A percentile compares a stretch with the other conserved stretches of the same genome.
Conservation (phyloP, 2,797 vertebrate species). For the Gallinago stenura region DNA sequence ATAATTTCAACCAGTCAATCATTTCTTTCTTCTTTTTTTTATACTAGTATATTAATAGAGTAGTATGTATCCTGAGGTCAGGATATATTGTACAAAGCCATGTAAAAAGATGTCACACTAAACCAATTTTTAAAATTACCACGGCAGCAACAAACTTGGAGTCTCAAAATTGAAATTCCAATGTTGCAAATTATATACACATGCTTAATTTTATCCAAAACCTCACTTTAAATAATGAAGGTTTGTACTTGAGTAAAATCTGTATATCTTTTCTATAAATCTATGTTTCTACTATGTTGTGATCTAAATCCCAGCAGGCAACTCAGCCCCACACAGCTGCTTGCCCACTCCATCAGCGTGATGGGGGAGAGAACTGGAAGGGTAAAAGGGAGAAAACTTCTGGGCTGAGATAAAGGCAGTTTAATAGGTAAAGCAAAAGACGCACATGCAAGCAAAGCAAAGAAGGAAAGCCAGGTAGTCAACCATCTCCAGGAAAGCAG, state of each 20-base stretch:
- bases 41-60: background rate
- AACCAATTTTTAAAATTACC: background rate
- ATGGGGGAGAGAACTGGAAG: no score
- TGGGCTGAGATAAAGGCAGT: background rate
- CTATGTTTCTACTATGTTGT: background rate
- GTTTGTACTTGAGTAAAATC: background rate
- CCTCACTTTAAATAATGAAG: background rate
- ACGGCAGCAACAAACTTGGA: background rate
- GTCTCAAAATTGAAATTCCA: background rate
- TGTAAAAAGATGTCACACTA: background rate
- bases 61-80: background rate
- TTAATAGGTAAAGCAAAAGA: background rate
- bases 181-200: background rate
- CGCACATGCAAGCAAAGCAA: background rate
- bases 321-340: fast-evolving
- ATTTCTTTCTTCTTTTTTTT: background rate
- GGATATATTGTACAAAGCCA: background rate
- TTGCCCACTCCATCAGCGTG: fast-evolving
- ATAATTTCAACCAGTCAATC: background rate
- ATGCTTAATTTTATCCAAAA: background rate
- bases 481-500: background rate
- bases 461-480: background rate
- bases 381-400: background rate
- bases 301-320: background rate
- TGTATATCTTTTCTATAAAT: background rate